These are phyloP conservation scores for Meloidogyne hapla DNA, from an alignment of 1,140 invertebrate species.

Conservation along the genomic window DNA sequence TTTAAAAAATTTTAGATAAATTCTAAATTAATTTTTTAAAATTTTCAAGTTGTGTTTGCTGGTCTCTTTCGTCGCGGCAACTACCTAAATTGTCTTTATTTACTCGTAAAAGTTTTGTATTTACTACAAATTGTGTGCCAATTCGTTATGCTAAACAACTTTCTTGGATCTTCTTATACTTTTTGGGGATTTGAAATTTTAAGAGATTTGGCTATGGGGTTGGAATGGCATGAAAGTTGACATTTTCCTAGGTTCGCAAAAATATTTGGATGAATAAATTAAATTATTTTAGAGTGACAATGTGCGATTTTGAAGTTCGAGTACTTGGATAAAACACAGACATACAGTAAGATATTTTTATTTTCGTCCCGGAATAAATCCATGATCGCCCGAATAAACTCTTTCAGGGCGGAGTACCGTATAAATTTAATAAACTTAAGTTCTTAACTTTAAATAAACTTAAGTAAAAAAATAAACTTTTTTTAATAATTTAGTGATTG, in stretches of 20 bases:
- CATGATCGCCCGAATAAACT: no score
- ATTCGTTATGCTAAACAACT: conserved; percentile 65
- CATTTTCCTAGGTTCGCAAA: conserved; percentile 55
- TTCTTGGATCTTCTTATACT: conserved; percentile 67
- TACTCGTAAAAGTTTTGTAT: conserved; percentile 67
- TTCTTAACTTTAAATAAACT: no score
- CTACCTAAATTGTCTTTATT: conserved; percentile 67
- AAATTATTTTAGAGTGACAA: conserved; percentile 66
- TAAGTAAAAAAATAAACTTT: conserved; percentile 56
- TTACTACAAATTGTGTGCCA: conserved; percentile 67
- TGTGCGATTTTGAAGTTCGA: conserved; percentile 65
- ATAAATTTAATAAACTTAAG: no score
- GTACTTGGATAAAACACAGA: conserved; percentile 64
- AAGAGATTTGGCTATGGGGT: conserved; percentile 64
- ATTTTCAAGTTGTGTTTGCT: conserved; percentile 48
- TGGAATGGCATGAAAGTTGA: conserved; percentile 65
- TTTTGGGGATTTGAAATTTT: conserved; percentile 69
- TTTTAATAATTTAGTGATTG: conserved; percentile 31
- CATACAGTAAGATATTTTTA: conserved; percentile 46
- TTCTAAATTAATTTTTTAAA: background rate
- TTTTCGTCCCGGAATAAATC: no score
- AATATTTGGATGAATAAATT: background rate
- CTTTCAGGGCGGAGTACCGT: no score
- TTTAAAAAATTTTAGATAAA: background rate
- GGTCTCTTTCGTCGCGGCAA: conserved; percentile 66